These are phyloP conservation scores for Athripsodes cinereus DNA, from an alignment of 2,888 invertebrate species.

Conservation along the genomic window DNA sequence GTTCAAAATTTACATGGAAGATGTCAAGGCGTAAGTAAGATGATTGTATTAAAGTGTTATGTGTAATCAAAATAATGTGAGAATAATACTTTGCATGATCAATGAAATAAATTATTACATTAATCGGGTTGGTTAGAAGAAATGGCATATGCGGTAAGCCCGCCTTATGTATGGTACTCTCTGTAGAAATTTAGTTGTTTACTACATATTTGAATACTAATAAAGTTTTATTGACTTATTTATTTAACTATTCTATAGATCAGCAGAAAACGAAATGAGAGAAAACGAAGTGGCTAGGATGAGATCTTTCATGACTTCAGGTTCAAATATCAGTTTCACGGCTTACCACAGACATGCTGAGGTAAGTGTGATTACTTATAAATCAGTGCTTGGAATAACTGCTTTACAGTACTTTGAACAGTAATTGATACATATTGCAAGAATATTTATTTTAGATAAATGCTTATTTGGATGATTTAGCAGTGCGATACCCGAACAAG, in stretches of 20 bases:
- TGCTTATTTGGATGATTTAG: constrained; percentile 41
- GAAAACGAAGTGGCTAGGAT: not conserved
- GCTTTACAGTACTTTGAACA: too few species aligned
- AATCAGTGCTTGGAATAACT: too few species aligned
- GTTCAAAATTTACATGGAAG: constrained; percentile 39
- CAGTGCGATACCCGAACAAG: constrained; percentile 40
- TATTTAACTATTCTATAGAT: not conserved
- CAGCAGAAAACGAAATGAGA: not conserved
- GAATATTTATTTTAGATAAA: constrained; percentile 41
- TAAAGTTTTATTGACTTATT: too few species aligned
- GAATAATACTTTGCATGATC: too few species aligned
- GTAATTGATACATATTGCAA: not conserved
- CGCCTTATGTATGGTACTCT: too few species aligned
- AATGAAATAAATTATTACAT: too few species aligned
- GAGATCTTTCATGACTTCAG: not conserved
- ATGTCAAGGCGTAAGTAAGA: constrained; percentile 47
- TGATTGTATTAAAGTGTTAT: too few species aligned
- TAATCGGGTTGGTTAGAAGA: too few species aligned
- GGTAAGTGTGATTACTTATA: not conserved
- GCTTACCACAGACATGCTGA: constrained; percentile 1
- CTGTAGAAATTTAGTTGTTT: too few species aligned
- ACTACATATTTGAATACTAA: too few species aligned
- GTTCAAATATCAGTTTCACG: not conserved
- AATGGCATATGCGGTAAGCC: too few species aligned
- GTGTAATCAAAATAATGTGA: too few species aligned